Percentiles rank a stretch among this genome's conserved stretches.
Conservation (phyloP, 2,888 invertebrate species). For the Chorisops tibialis region DNA sequence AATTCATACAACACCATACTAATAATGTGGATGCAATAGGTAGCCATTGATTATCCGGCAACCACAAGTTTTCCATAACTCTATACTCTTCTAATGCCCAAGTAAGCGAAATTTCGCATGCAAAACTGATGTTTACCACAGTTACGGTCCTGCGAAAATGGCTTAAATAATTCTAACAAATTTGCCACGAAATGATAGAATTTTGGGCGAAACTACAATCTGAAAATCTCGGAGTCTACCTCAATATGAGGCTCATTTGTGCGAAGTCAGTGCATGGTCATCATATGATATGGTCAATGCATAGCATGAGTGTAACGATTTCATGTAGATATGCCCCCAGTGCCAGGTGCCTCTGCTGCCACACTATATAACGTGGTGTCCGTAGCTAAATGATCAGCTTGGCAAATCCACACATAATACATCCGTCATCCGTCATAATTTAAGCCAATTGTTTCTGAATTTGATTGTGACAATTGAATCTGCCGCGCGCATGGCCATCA, state of each 20-base stretch:
- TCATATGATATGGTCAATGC: neutral
- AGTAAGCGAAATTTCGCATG: neutral
- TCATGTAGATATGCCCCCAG: no score
- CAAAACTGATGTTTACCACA: slow-evolving; percentile 18
- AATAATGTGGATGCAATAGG: no score
- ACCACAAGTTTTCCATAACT: no score
- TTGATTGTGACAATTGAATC: slow-evolving; percentile 52
- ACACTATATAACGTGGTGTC: neutral
- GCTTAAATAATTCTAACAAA: slow-evolving; percentile 20
- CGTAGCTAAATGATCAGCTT: slow-evolving; percentile 7
- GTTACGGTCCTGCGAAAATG: slow-evolving; percentile 16
- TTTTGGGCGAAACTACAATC: slow-evolving; percentile 14
- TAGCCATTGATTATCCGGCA: no score
- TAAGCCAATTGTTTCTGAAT: slow-evolving; percentile 49
- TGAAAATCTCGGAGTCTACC: slow-evolving; percentile 4
- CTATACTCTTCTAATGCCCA: neutral
- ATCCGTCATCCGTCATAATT: slow-evolving; percentile 40
- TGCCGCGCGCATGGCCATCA: slow-evolving; percentile 38
- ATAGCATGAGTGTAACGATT: no score
- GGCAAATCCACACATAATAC: slow-evolving; percentile 26
- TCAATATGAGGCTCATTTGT: neutral
- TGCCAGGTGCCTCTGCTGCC: no score
- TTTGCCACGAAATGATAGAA: slow-evolving; percentile 22
- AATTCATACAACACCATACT: no score
- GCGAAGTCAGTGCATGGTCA: neutral